Evolutionary conservation across 2,888 invertebrate genomes (phyloP), one percentile per base, ranked within the genome.

Genomic region (Bugula neritina): DNA sequence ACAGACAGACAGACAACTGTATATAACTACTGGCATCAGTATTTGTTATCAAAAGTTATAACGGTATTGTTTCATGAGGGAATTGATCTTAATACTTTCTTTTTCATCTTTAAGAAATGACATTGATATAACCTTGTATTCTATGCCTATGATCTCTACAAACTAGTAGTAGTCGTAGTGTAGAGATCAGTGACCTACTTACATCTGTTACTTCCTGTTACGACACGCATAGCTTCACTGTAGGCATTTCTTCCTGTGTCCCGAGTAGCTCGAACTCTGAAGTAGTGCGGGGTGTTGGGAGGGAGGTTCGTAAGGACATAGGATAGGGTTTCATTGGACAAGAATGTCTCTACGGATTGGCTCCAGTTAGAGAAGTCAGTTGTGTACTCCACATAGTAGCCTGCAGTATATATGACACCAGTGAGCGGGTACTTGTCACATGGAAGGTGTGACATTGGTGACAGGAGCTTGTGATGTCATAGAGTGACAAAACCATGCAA

Each of bases 201-300:
- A 43, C 43, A 43, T 5, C 55, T 55, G 55, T 55, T 55, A 55
- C 55, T 55, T n/a, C 25, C 55, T 23, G 55, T 55, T 25, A 55
- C 55, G 25, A 17, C 25, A 17, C 55, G 27, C 5, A 63, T 2
- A 13, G 17, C 10, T 1, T 25, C 5, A 31, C 29, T 29, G 31
- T 29, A 63, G n/a, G 21, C 29, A 10, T 31, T 31, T 13, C n/a
- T 31, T 13, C 63, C 63, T 29, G 63, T 25, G 5, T 21, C 31
- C 13, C 63, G 25, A 3, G 31, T 10, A 63, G 34, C 31, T 17
- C 29, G 27, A 13, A 63, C n/a, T 31, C 31, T 63, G 5, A 63
- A 25, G 31, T 29, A 63, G 31, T 63, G 31, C 34, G 21, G 29
- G 3, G 63, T 63, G 27, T 63, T 31, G 2, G 63, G 27, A 25